A percentile compares a stretch with the other conserved stretches of the same genome.
Conservation (phyloP, 1,140 invertebrate species). For the Eurytemora carolleeae region DNA sequence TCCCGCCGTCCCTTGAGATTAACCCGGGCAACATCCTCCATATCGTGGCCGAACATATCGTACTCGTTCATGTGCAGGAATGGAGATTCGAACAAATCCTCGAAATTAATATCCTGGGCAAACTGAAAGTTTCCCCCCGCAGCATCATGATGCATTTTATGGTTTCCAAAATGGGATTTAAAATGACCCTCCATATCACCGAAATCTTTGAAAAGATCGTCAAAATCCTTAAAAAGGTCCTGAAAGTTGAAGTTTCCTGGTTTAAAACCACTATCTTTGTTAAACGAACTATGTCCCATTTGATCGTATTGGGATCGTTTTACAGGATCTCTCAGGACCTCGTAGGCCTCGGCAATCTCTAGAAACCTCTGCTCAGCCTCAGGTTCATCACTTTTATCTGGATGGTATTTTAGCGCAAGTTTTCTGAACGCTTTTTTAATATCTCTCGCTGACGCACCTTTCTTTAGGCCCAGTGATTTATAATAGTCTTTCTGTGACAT, state of each 20-base stretch:
- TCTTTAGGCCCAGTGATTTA: too few relatives aligned
- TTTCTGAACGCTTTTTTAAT: slow-evolving; percentile 36
- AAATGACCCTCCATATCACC: slow-evolving; percentile 16
- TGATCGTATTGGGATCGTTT: slow-evolving; percentile 18
- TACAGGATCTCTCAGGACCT: slow-evolving; percentile 17
- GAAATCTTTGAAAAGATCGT: slow-evolving; percentile 15
- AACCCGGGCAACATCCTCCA: not conserved
- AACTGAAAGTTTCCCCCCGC: slow-evolving; percentile 5
- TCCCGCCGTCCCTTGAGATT: not conserved
- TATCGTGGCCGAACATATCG: slow-evolving; percentile 9
- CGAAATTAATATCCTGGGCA: slow-evolving; percentile 7
- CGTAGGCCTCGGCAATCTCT: slow-evolving; percentile 25
- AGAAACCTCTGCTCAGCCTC: slow-evolving; percentile 27
- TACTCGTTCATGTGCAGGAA: slow-evolving; percentile 16
- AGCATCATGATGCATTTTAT: slow-evolving; percentile 6
- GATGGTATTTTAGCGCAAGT: slow-evolving; percentile 31
- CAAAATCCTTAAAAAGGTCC: slow-evolving; percentile 18
- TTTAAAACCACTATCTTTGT: not conserved
- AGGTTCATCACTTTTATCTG: slow-evolving; percentile 28
- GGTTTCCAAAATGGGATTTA: slow-evolving; percentile 16
- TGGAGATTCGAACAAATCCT: not conserved
- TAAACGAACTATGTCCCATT: slow-evolving; percentile 16
- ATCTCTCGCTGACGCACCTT: slow-evolving; percentile 26
- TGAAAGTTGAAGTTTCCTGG: slow-evolving; percentile 18
- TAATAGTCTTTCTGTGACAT: too few relatives aligned